phyloP scores from a whole-genome alignment of 1,140 invertebrate species.

The Brachionus koreanus region DNA sequence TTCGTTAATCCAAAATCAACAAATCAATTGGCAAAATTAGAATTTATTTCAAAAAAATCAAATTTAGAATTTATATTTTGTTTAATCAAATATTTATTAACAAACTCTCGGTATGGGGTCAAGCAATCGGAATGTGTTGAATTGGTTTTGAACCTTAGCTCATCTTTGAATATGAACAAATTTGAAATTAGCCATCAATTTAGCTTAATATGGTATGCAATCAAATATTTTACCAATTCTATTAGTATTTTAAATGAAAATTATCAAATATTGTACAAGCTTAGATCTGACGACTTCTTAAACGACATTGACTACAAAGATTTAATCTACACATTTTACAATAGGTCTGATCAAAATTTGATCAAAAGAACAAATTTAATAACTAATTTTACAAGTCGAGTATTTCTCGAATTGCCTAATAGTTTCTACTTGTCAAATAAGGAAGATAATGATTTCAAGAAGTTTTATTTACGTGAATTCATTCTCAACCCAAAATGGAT shows the following conservation, averaged over 20 bases:
- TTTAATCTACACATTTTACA: conserved; percentile 1
- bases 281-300: not conserved
- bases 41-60: not conserved
- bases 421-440: not conserved
- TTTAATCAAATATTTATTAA: not conserved
- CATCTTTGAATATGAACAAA: not conserved
- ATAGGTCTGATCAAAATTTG: not conserved
- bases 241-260: not conserved
- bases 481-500: conserved; percentile 43
- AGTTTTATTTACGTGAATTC: not conserved
- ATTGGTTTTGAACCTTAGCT: not conserved
- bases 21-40: not conserved
- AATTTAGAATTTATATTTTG: not conserved
- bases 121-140: conserved; percentile 9
- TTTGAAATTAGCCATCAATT: not conserved
- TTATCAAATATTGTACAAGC: conserved; percentile 4
- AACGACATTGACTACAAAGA: not conserved
- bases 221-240: conserved; percentile 22
- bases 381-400: not conserved
- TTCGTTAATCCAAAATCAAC: not conserved
- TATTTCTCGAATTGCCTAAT: not conserved
- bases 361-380: not conserved
- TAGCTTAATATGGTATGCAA: conserved; percentile 10
- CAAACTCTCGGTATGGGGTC: not conserved
- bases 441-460: not conserved